phyloP scores from a whole-genome alignment of 2,888 invertebrate species.

The Calameuta idolon region DNA sequence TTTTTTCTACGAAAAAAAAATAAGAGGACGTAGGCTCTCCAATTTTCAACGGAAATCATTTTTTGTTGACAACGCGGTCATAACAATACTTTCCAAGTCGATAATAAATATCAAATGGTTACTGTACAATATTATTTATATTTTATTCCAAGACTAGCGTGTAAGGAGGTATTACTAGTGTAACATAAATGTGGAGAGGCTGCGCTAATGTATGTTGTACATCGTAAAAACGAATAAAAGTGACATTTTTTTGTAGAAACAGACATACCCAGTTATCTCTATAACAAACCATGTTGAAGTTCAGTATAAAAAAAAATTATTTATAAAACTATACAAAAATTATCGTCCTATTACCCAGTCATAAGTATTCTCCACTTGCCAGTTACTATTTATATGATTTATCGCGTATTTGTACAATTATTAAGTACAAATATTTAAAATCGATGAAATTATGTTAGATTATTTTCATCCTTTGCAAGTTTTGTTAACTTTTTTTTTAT shows the following conservation, averaged over 20 bases:
- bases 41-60: neutral
- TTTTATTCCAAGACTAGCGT: constrained; percentile 46
- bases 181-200: neutral
- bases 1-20: neutral
- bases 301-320: too few species aligned
- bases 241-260: neutral
- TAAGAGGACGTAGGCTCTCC: neutral
- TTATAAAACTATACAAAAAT: too few species aligned
- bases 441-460: too few species aligned
- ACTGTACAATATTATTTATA: constrained; percentile 51
- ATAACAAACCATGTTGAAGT: too few species aligned
- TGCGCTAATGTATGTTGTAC: neutral
- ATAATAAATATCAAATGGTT: constrained; percentile 44
- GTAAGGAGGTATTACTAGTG: constrained; percentile 8
- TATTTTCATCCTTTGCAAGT: too few species aligned
- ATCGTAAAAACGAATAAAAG: neutral
- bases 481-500: neutral
- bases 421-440: too few species aligned
- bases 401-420: too few species aligned
- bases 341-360: too few species aligned
- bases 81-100: constrained; percentile 28
- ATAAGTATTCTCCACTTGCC: too few species aligned
- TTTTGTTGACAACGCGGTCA: constrained; percentile 14
- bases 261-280: too few species aligned
- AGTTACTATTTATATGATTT: too few species aligned